A percentile compares a stretch with the other conserved stretches of the same genome.
Evolutionary conservation across 1,140 invertebrate genomes (phyloP).

Genomic region (Pentalonia nigronervosa): DNA sequence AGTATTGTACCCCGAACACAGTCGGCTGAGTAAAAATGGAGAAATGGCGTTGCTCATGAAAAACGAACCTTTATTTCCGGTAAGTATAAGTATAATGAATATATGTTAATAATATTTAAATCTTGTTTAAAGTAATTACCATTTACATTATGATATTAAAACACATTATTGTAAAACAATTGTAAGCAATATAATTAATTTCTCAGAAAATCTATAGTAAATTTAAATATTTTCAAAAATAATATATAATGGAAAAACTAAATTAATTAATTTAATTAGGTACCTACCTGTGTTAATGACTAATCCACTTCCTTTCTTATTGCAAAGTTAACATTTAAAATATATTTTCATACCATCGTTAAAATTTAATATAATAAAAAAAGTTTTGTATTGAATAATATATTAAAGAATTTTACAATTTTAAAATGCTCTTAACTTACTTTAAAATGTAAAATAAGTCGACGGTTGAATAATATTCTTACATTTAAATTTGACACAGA

Average conservation of each 20-base stretch:
- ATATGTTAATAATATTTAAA: background rate
- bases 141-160: background rate
- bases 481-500: background rate
- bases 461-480: background rate
- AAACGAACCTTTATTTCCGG: slow-evolving; percentile 50
- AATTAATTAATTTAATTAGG: no score
- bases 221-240: background rate
- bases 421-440: background rate
- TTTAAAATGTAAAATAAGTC: background rate
- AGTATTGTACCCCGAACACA: slow-evolving; percentile 24
- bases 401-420: background rate
- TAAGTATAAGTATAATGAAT: background rate
- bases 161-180: background rate
- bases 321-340: background rate
- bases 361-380: background rate
- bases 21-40: background rate
- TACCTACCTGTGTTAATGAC: no score
- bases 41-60: slow-evolving; percentile 28
- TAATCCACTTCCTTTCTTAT: background rate
- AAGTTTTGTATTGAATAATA: background rate
- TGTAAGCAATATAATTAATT: background rate
- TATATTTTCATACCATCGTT: background rate
- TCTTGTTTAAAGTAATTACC: background rate
- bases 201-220: background rate
- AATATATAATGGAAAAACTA: no score